These are phyloP conservation scores for Propsilocerus akamusi DNA, from an alignment of 1,140 invertebrate species.

Conservation along the genomic window DNA sequence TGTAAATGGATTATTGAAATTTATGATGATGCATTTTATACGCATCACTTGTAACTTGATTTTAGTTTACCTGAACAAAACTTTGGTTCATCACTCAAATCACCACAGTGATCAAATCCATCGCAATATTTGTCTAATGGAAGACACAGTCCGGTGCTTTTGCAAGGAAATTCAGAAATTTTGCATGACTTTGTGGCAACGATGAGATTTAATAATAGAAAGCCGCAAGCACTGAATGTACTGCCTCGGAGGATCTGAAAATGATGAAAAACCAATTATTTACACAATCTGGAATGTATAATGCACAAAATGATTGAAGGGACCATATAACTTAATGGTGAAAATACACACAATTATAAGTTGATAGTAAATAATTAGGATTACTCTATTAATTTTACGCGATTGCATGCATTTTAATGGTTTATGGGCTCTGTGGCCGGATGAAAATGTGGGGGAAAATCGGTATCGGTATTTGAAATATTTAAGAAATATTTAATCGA, in stretches of 20 bases:
- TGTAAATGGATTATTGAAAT: too few relatives aligned
- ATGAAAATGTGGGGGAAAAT: too few relatives aligned
- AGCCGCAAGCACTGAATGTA: slow-evolving; percentile 7
- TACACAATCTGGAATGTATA: background rate
- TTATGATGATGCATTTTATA: too few relatives aligned
- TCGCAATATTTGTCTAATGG: slow-evolving; percentile 73
- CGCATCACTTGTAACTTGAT: background rate
- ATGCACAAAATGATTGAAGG: background rate
- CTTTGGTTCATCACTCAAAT: slow-evolving; percentile 63
- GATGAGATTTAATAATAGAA: slow-evolving; percentile 9
- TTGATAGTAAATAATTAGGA: slow-evolving; percentile 2
- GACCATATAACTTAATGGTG: background rate
- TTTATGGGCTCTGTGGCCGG: background rate
- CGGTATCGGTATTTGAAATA: too few relatives aligned
- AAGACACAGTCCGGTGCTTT: slow-evolving; percentile 51
- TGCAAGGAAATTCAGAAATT: slow-evolving; percentile 66
- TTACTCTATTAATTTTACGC: slow-evolving; percentile 4
- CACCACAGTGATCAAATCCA: slow-evolving; percentile 60
- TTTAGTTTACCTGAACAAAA: slow-evolving; percentile 56
- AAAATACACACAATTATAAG: slow-evolving; percentile 1
- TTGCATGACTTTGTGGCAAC: slow-evolving; percentile 29
- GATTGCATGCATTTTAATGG: slow-evolving; percentile 1
- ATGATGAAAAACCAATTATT: background rate
- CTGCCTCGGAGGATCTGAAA: background rate
- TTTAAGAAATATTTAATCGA: too few relatives aligned